A percentile compares a stretch with the other conserved stretches of the same genome.
Evolutionary conservation across 2,888 invertebrate species (phyloP).

Genomic region (Hypselothyrea guttata): DNA sequence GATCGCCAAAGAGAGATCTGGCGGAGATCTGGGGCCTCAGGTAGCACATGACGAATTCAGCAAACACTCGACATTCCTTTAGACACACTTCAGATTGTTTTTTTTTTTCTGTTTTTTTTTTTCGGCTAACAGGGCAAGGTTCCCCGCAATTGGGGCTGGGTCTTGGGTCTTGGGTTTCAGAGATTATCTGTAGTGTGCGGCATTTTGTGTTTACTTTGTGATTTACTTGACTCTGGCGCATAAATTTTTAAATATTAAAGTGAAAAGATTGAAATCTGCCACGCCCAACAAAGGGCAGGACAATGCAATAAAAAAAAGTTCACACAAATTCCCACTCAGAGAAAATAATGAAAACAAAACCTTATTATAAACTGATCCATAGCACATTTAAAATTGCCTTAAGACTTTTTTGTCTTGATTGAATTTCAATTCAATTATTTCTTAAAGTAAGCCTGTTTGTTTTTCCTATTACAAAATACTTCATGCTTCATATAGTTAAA

Average conservation of each 20-base stretch:
- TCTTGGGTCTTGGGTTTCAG: slow-evolving; percentile 1
- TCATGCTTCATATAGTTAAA: no score
- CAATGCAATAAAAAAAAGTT: slow-evolving; percentile 18
- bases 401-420: no score
- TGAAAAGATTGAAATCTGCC: slow-evolving; percentile 54
- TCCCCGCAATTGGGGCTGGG: slow-evolving; percentile 10
- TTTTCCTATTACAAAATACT: no score
- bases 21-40: no score
- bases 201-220: slow-evolving; percentile 62
- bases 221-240: slow-evolving; percentile 51
- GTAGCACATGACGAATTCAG: slow-evolving; percentile 34
- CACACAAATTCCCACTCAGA: not conserved
- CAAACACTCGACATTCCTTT: slow-evolving; percentile 42
- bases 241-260: slow-evolving; percentile 55
- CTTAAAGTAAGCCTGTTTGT: no score
- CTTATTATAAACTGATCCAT: no score
- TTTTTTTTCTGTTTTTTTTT: slow-evolving; percentile 3
- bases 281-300: slow-evolving; percentile 42
- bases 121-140: slow-evolving; percentile 25
- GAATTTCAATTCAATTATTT: no score
- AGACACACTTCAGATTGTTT: slow-evolving; percentile 37
- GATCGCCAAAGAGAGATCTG: no score
- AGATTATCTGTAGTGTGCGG: slow-evolving; percentile 61
- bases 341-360: no score
- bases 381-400: no score